Percentiles rank a stretch among this genome's conserved stretches.
phyloP scores from a whole-genome alignment of 2,888 invertebrate species.

The Chrysolina americana region DNA sequence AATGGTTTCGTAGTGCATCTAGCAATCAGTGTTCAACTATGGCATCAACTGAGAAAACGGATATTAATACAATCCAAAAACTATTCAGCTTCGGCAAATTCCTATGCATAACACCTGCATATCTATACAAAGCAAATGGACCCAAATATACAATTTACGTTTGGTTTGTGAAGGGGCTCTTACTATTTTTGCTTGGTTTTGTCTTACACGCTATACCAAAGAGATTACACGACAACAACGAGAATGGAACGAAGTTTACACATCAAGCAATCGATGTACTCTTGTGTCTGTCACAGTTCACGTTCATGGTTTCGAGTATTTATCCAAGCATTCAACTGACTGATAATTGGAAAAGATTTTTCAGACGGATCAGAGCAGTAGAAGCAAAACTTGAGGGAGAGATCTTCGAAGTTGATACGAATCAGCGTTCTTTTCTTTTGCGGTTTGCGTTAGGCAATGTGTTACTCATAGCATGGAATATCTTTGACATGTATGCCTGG shows the following conservation, averaged over 20 bases:
- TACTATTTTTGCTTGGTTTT: background rate
- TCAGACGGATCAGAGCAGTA: background rate
- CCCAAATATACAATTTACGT: background rate
- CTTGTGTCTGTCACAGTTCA: background rate
- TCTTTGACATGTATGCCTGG: constrained; percentile 13
- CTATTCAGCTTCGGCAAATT: background rate
- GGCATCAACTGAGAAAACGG: background rate
- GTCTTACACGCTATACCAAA: background rate
- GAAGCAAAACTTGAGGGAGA: background rate
- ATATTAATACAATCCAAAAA: background rate
- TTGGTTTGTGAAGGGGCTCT: background rate
- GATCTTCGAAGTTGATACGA: background rate
- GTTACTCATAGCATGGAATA: background rate
- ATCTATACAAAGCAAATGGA: background rate
- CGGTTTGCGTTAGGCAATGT: background rate
- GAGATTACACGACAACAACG: background rate
- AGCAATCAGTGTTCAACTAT: background rate
- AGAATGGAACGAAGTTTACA: background rate
- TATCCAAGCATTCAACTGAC: background rate
- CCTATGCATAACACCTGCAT: background rate
- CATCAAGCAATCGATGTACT: background rate
- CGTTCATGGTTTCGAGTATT: background rate
- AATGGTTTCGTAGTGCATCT: too few relatives aligned
- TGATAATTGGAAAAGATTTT: background rate
- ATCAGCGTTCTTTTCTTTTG: background rate